phyloP scores from a whole-genome alignment of 2,113 vertebrate species.

The Haemorhous mexicanus region DNA sequence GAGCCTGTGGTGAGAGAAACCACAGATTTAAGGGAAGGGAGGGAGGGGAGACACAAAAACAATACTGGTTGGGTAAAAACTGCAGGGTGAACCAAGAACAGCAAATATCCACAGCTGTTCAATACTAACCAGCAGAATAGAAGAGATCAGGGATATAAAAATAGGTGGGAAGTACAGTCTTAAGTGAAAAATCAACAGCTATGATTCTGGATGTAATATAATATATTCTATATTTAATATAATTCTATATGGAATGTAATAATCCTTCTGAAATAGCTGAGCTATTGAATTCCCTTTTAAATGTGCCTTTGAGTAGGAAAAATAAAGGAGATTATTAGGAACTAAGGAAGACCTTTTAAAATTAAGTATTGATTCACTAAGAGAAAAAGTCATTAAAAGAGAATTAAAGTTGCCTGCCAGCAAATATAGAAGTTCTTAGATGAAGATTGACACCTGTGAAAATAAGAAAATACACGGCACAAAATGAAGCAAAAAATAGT shows the following conservation, averaged over 20 bases:
- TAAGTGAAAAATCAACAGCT: conserved; percentile 25
- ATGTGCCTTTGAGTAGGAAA: conserved; percentile 42
- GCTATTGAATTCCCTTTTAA: conserved; percentile 55
- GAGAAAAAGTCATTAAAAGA: conserved; percentile 67
- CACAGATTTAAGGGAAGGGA: neutral
- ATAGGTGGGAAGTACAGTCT: neutral
- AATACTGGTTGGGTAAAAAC: neutral
- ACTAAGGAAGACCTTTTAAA: conserved; percentile 61
- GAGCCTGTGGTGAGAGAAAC: neutral
- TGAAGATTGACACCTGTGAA: conserved; percentile 56
- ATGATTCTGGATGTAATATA: conserved; percentile 6
- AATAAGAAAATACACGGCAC: conserved; percentile 32
- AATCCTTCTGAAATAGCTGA: conserved; percentile 40
- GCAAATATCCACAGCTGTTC: neutral
- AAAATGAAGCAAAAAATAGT: conserved; percentile 39
- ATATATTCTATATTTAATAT: conserved; percentile 26
- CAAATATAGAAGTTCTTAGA: conserved; percentile 42
- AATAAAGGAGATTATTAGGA: conserved; percentile 59
- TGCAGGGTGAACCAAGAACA: neutral
- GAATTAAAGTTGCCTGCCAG: conserved; percentile 58
- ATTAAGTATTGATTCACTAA: conserved; percentile 68
- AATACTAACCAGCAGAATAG: neutral
- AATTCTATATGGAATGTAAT: conserved; percentile 25
- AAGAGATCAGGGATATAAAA: neutral
- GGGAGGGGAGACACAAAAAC: neutral